Evolutionary conservation across 2,113 vertebrate species (phyloP).

Genomic region (Lamprologus lemairii): DNA sequence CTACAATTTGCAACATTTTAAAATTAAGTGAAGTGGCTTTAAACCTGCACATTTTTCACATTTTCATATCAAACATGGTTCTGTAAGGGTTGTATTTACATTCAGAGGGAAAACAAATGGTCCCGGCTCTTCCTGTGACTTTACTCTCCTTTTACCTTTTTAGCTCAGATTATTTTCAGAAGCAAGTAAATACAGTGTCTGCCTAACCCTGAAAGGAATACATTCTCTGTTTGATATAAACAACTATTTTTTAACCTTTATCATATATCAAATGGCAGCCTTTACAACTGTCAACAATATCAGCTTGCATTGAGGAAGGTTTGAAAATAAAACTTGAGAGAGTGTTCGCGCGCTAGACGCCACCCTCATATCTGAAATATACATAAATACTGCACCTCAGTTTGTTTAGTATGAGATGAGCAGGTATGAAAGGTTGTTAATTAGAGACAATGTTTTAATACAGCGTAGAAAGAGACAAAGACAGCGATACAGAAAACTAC

Average conservation of each 20-base stretch:
- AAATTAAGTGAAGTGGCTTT: slow-evolving; percentile 24
- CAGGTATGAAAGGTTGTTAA: slow-evolving; percentile 62
- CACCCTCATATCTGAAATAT: slow-evolving; percentile 28
- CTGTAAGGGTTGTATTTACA: not conserved
- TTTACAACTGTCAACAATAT: slow-evolving; percentile 22
- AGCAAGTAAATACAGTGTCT: slow-evolving; percentile 48
- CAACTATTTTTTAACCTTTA: slow-evolving; percentile 46
- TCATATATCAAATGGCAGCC: slow-evolving; percentile 26
- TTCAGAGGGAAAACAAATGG: too few relatives aligned
- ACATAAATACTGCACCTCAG: slow-evolving; percentile 58
- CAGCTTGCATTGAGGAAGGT: slow-evolving; percentile 33
- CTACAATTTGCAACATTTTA: slow-evolving; percentile 44
- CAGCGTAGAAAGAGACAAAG: slow-evolving; percentile 67
- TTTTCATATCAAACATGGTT: slow-evolving; percentile 56
- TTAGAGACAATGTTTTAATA: slow-evolving; percentile 68
- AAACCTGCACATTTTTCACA: slow-evolving; percentile 47
- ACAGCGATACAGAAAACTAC: slow-evolving; percentile 65
- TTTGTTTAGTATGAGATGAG: slow-evolving; percentile 57
- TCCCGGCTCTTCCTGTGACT: not conserved
- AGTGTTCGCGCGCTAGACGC: not conserved
- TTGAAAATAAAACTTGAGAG: slow-evolving; percentile 34
- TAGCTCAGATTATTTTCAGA: not conserved
- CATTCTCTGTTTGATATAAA: slow-evolving; percentile 65
- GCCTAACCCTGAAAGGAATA: slow-evolving; percentile 57
- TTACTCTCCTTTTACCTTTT: not conserved